Evolutionary conservation across 2,888 invertebrate species (phyloP).

Genomic region (Hirtodrosophila cameraria): DNA sequence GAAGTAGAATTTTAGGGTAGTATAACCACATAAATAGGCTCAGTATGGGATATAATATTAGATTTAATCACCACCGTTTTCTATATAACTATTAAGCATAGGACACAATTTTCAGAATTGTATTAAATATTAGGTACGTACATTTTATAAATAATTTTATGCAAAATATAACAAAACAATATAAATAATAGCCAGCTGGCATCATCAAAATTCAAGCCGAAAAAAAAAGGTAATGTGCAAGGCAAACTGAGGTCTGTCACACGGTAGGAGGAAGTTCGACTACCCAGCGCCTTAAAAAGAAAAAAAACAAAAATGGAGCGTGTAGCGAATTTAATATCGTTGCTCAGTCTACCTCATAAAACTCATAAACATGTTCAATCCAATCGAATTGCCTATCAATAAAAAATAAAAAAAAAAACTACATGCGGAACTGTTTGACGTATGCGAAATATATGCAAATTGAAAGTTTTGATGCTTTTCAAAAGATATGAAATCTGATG

Average conservation of each 20-base stretch:
- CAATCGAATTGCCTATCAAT: constrained; percentile 45
- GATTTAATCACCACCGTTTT: no score
- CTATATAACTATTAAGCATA: no score
- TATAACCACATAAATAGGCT: no score
- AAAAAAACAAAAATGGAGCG: constrained; percentile 70
- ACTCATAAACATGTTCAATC: constrained; percentile 40
- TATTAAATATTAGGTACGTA: constrained; percentile 23
- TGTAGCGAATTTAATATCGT: constrained; percentile 66
- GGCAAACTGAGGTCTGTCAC: constrained; percentile 57
- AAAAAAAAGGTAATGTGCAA: constrained; percentile 49
- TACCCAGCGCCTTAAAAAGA: constrained; percentile 38
- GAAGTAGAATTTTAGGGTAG: no score
- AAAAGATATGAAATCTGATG: constrained; percentile 10
- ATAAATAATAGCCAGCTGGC: constrained; percentile 24
- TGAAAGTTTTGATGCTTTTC: not conserved
- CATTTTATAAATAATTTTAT: constrained; percentile 16
- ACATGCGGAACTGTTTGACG: constrained; percentile 39
- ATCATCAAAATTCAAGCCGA: constrained; percentile 47
- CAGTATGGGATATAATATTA: no score
- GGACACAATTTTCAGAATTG: no score
- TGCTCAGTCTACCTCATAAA: constrained; percentile 47
- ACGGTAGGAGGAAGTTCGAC: constrained; percentile 61
- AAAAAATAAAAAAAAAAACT: constrained; percentile 32
- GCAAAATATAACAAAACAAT: constrained; percentile 15
- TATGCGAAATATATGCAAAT: constrained; percentile 7